Base-by-base conservation (phyloP, 2,113 vertebrate species). In the Eretmochelys imbricata region DNA sequence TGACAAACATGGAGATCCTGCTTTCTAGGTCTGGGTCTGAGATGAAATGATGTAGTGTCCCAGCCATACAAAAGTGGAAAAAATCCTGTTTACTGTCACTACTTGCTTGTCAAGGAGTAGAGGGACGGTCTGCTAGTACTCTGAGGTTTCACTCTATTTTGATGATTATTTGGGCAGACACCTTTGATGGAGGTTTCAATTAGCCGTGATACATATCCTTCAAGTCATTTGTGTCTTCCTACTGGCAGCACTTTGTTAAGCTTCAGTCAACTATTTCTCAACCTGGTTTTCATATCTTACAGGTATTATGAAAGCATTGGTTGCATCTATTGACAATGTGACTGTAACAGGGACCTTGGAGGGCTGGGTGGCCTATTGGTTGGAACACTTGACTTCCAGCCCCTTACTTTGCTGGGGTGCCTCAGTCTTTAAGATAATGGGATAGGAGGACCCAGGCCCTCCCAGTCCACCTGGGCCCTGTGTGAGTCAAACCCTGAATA, bases 191-290 rank as follows among this genome's bases (percentile, higher is more conserved):
- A 84, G 2, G 0, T 14, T 65, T 80, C 92, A 96, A 54, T 87
- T 87, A 88, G 83, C 55, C 87, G 87, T 91, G 35, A n/a, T 89
- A 82, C n/a, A 59, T 31, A 27, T 59, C 11, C 27, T 59, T 59
- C 57, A 76, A 80, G n/a, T 89, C 1, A 0, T 75, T 92, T 59
- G 53, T 89, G 31, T 88, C 89, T 79, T 96, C 94, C 84, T 92
- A 75, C 3, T 1, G 86, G 88, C 19, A 89, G 51, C 31, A 48
- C 25, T 93, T 62, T 88, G 89, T 91, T 89, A 91, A 80, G n/a
- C 83, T 93, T 93, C 65, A 93, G 16, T 75, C 85, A 96, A 93
- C 92, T 95, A 92, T 89, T 97, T 59, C 27, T 59, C 57, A 59
- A 29, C 11, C 57, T 59, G 57, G 27, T 59, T 59, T 31, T 59